These are phyloP conservation scores for Drosophila nigritarsus DNA, from an alignment of 2,888 invertebrate genomes.

Conservation along the genomic window DNA sequence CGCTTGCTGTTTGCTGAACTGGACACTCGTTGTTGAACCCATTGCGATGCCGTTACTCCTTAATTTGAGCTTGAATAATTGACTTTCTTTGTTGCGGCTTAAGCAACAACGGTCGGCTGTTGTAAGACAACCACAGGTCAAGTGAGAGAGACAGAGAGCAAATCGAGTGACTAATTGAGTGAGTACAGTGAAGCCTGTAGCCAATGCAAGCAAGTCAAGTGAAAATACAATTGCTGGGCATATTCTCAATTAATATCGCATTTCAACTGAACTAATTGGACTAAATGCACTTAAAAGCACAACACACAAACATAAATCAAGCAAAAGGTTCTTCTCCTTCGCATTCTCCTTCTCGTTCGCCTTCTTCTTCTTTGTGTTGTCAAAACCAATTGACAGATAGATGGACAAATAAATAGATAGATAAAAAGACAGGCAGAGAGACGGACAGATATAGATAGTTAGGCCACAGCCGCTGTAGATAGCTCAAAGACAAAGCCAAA, in stretches of 20 bases:
- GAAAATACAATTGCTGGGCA: conserved; percentile 14
- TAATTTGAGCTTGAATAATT: conserved; percentile 41
- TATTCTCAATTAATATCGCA: conserved; percentile 34
- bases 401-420: conserved; percentile 1
- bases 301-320: conserved; percentile 8
- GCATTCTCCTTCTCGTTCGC: not conserved
- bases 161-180: conserved; percentile 42
- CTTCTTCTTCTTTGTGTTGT: not conserved
- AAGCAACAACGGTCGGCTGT: conserved; percentile 27
- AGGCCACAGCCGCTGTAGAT: conserved; percentile 9
- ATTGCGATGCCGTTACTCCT: not conserved
- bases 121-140: conserved; percentile 18
- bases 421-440: not conserved
- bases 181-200: conserved; percentile 25
- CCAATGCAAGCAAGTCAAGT: conserved; percentile 3
- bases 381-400: conserved; percentile 1
- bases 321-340: not conserved
- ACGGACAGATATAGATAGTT: not conserved
- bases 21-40: not conserved
- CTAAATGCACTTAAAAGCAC: conserved; percentile 24
- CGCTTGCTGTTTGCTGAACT: not conserved
- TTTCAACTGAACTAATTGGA: conserved; percentile 26
- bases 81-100: conserved; percentile 54
- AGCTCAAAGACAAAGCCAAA: conserved; percentile 24
- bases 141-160: not conserved